Conservation (phyloP, 1,140 invertebrate species). For the Popillia japonica region DNA sequence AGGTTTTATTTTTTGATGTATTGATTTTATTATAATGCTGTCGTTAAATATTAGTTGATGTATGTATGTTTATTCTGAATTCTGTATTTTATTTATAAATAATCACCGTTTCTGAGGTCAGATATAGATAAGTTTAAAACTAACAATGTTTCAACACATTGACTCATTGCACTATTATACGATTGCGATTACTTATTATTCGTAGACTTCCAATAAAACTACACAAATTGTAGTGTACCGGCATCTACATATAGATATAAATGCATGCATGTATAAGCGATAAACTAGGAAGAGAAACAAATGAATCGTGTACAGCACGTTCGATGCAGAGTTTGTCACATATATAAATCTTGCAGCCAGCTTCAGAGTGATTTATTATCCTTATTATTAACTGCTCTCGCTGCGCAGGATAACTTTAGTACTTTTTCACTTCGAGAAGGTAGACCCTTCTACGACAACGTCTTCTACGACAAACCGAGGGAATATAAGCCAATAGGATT, state of each 20-base stretch:
- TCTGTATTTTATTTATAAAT: too few relatives aligned
- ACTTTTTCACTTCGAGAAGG: background rate
- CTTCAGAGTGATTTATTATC: background rate
- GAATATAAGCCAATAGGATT: background rate
- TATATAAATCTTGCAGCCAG: background rate
- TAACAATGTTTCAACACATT: too few relatives aligned
- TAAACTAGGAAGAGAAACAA: conserved; percentile 30
- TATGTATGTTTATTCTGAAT: background rate
- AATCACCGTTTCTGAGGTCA: too few relatives aligned
- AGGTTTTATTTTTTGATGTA: background rate
- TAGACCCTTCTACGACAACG: background rate
- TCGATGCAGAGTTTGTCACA: conserved; percentile 24
- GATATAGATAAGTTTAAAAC: too few relatives aligned
- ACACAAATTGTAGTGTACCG: background rate
- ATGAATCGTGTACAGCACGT: conserved; percentile 5
- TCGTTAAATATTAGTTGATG: background rate
- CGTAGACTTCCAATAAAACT: background rate
- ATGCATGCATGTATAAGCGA: background rate
- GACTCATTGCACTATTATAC: background rate
- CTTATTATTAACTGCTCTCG: conserved; percentile 13
- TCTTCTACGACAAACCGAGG: too few relatives aligned
- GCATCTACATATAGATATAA: background rate
- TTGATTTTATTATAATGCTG: background rate
- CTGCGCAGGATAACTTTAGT: background rate
- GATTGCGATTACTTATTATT: background rate